Conservation (phyloP, 1,140 invertebrate species). For the Vanessa atalanta region DNA sequence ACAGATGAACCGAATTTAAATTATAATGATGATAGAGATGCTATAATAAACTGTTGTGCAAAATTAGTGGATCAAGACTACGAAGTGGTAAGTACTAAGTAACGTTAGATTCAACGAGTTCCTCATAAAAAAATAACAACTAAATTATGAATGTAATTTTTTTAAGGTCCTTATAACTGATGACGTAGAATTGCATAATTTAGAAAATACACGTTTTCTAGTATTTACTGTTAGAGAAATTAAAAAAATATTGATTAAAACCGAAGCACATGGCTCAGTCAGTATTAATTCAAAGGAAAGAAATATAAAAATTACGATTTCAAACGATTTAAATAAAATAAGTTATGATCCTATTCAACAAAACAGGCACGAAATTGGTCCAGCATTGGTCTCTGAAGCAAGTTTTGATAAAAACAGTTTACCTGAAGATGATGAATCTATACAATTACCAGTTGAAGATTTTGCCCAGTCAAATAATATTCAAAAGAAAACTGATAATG, state of each 20-base stretch:
- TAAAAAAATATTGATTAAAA: constrained; percentile 44
- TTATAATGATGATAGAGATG: constrained; percentile 12
- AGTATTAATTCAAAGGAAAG: constrained; percentile 12
- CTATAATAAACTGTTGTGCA: constrained; percentile 20
- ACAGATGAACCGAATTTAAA: background rate
- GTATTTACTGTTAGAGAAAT: constrained; percentile 50
- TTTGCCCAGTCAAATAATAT: background rate
- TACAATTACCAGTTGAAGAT: background rate
- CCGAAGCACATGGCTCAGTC: constrained; percentile 1
- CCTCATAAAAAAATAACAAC: no score
- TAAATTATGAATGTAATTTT: background rate
- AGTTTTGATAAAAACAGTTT: background rate
- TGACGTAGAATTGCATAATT: constrained; percentile 45
- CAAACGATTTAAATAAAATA: constrained; percentile 16
- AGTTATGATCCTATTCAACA: background rate
- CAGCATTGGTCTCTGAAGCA: background rate
- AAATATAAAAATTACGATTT: constrained; percentile 38
- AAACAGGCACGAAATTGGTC: background rate
- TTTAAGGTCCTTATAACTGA: constrained; percentile 53
- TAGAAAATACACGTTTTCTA: constrained; percentile 35
- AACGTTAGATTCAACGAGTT: background rate
- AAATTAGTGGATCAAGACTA: constrained; percentile 18
- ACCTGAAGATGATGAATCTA: background rate
- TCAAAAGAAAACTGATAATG: constrained; percentile 11
- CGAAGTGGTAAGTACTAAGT: constrained; percentile 26